Percentiles rank a stretch among this genome's conserved stretches.
These are phyloP conservation scores for Gymnothorax javanicus DNA, from an alignment of 2,797 vertebrate genomes.

Conservation along the genomic window DNA sequence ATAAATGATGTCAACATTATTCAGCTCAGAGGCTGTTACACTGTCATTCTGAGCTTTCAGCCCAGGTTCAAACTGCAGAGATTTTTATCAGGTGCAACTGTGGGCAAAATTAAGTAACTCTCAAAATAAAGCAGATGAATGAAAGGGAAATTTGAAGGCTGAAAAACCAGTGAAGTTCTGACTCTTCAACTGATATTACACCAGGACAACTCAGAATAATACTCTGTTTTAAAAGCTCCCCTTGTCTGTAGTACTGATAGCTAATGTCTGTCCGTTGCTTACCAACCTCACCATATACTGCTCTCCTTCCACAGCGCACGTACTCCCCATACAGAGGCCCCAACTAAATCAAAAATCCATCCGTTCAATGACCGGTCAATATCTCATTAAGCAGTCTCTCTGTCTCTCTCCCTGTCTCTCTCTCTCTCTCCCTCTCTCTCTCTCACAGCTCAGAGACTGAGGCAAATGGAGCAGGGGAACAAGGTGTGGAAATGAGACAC, in stretches of 20 bases:
- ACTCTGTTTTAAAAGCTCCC: too few species aligned
- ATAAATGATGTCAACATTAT: neutral
- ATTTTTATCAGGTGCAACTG: neutral
- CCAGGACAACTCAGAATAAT: neutral
- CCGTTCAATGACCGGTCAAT: constrained; percentile 79
- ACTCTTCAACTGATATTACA: neutral
- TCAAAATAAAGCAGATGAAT: neutral
- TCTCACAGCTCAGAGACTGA: constrained; percentile 58
- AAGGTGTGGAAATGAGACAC: constrained; percentile 67
- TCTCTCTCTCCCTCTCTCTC: constrained; percentile 51
- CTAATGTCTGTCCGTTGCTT: constrained; percentile 11
- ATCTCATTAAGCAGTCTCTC: constrained; percentile 77
- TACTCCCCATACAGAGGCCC: constrained; percentile 53
- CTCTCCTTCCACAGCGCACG: constrained; percentile 44
- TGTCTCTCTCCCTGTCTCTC: constrained; percentile 53
- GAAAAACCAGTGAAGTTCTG: neutral
- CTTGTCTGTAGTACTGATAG: neutral
- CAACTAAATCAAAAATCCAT: constrained; percentile 80
- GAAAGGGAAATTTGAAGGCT: neutral
- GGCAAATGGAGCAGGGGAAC: constrained; percentile 45
- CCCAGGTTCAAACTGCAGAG: neutral
- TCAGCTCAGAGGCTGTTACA: neutral
- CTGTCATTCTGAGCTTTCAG: neutral
- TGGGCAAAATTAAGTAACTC: neutral
- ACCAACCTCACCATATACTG: constrained; percentile 12